These are phyloP conservation scores for Xerus inauris DNA, from an alignment of 2,113 vertebrate species.

Conservation along the genomic window DNA sequence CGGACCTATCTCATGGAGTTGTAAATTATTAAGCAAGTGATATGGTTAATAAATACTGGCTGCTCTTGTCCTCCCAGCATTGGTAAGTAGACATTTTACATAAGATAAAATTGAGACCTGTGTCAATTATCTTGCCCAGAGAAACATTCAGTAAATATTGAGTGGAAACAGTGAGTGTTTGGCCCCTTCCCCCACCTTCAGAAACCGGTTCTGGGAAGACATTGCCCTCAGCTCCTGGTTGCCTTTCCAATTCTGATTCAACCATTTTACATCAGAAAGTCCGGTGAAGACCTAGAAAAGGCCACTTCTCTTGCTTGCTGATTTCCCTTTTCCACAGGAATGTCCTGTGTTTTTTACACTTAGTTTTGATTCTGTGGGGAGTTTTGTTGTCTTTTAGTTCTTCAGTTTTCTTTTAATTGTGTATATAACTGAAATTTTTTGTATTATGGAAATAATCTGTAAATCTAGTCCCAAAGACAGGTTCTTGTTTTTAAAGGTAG, in stretches of 20 bases:
- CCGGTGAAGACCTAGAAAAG: conserved; percentile 36
- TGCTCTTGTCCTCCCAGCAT: neutral
- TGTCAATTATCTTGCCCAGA: neutral
- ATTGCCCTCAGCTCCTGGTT: neutral
- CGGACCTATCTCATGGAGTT: neutral
- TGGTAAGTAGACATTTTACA: conserved; percentile 37
- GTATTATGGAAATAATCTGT: neutral
- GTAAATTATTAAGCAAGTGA: conserved; percentile 43
- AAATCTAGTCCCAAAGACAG: conserved; percentile 55
- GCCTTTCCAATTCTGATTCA: conserved; percentile 48
- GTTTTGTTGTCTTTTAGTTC: conserved; percentile 43
- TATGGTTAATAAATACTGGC: neutral
- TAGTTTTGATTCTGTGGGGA: neutral
- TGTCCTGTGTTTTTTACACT: neutral
- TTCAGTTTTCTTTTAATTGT: conserved; percentile 12
- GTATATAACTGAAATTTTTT: conserved; percentile 36
- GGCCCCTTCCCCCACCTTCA: neutral
- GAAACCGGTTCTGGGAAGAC: conserved; percentile 61
- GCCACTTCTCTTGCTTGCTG: conserved; percentile 16
- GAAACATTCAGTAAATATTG: neutral
- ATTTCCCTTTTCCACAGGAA: neutral
- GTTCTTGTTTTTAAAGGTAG: conserved; percentile 22
- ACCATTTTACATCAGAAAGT: conserved; percentile 53
- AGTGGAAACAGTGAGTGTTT: conserved; percentile 44
- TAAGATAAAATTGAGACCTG: neutral